A percentile compares a stretch with the other conserved stretches of the same genome.
phyloP scores from a whole-genome alignment of 2,888 invertebrate genomes.

The Phrixothrix hirtus region DNA sequence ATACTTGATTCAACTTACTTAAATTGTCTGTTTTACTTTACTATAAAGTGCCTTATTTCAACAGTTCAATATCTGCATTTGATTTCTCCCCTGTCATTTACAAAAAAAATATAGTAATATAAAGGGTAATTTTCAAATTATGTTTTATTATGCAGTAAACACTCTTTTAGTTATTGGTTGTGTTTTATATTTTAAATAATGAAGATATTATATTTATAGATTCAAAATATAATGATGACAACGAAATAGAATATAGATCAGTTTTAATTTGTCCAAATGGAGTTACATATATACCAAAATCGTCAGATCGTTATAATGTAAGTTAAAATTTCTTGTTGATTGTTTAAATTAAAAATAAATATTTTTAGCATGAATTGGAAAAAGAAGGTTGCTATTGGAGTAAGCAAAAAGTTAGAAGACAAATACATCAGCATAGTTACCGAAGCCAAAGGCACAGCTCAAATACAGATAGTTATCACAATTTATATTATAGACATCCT shows the following conservation, averaged over 20 bases:
- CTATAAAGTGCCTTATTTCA: too few species aligned
- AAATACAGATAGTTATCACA: background rate
- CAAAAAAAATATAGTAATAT: too few species aligned
- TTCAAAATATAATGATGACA: constrained; percentile 24
- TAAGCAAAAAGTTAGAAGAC: constrained; percentile 44
- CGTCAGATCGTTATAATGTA: constrained; percentile 45
- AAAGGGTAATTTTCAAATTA: too few species aligned
- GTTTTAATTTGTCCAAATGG: constrained; percentile 52
- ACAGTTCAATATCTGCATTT: too few species aligned
- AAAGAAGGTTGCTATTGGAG: constrained; percentile 50
- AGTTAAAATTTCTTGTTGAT: constrained; percentile 25
- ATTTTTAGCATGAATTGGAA: constrained; percentile 27
- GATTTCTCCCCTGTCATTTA: too few species aligned
- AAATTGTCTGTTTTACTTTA: too few species aligned
- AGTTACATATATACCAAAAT: constrained; percentile 46
- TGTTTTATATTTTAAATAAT: background rate
- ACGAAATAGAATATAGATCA: constrained; percentile 42
- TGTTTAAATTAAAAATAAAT: constrained; percentile 39
- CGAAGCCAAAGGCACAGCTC: background rate
- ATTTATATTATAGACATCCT: constrained; percentile 28
- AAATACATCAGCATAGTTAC: constrained; percentile 38
- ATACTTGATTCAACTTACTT: too few species aligned
- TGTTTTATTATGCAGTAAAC: too few species aligned
- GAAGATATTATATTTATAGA: constrained; percentile 31
- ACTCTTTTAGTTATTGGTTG: too few species aligned